These are phyloP conservation scores for Ibidorhyncha struthersii DNA, from an alignment of 2,113 vertebrate species.

Conservation along the genomic window DNA sequence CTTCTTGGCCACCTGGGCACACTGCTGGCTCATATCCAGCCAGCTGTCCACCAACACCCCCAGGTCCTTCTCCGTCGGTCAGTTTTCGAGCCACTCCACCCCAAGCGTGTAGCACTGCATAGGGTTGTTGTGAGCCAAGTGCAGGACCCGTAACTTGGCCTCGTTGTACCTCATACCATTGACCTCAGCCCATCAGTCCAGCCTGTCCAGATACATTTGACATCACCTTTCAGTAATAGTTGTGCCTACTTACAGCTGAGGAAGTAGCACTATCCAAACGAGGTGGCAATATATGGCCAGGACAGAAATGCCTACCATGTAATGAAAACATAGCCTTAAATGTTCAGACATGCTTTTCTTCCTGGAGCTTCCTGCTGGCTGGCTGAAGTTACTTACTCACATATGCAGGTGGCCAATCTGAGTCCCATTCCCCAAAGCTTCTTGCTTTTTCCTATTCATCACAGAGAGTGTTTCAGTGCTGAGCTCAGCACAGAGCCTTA, in stretches of 20 bases:
- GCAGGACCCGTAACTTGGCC: too few species aligned
- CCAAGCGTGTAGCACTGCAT: too few species aligned
- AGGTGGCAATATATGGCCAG: neutral
- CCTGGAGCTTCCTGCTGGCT: neutral
- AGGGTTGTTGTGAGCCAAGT: too few species aligned
- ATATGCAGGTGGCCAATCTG: neutral
- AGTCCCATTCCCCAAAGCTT: neutral
- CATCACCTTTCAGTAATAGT: neutral
- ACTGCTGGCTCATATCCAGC: too few species aligned
- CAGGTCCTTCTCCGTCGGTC: too few species aligned
- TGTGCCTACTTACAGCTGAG: neutral
- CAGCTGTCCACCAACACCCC: too few species aligned
- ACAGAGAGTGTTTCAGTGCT: neutral
- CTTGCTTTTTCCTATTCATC: neutral
- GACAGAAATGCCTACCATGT: neutral
- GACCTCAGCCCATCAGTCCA: too few species aligned
- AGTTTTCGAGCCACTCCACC: too few species aligned
- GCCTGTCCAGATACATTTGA: rapidly evolving
- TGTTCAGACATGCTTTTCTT: neutral
- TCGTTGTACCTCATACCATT: too few species aligned
- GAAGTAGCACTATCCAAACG: neutral
- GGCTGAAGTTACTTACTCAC: neutral
- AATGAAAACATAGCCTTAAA: neutral
- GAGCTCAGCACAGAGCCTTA: neutral
- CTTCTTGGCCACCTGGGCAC: too few species aligned